phyloP scores from a whole-genome alignment of 2,113 vertebrate species.

The Tympanuchus pallidicinctus region DNA sequence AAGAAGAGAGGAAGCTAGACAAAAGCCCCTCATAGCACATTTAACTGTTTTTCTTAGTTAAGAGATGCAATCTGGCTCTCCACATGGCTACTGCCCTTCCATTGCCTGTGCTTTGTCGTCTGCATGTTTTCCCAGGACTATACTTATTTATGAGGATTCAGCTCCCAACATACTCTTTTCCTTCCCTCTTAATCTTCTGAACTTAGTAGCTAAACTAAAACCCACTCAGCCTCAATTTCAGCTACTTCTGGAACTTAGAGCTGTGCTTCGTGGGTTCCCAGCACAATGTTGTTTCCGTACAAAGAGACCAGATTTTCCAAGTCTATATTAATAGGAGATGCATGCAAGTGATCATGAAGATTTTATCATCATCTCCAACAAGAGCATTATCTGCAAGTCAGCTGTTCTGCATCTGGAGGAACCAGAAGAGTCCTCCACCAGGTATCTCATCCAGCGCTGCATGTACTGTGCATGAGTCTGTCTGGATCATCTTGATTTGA shows the following conservation, averaged over 20 bases:
- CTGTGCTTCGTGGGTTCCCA: background rate
- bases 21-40: background rate
- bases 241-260: background rate
- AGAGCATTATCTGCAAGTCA: background rate
- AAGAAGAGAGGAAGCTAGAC: background rate
- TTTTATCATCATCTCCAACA: background rate
- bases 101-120: background rate
- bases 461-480: fast-evolving
- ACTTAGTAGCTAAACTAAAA: background rate
- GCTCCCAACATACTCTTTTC: background rate
- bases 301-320: background rate
- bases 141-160: background rate
- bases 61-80: background rate
- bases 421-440: background rate
- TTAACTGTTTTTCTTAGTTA: background rate
- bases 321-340: background rate
- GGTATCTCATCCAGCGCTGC: fast-evolving
- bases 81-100: background rate
- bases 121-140: background rate
- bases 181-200: background rate
- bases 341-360: background rate
- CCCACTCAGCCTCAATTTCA: background rate
- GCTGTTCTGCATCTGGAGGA: background rate
- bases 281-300: background rate
- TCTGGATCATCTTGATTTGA: background rate